phyloP scores from a whole-genome alignment of 2,113 vertebrate species.

The Sinocyclocheilus grahami region DNA sequence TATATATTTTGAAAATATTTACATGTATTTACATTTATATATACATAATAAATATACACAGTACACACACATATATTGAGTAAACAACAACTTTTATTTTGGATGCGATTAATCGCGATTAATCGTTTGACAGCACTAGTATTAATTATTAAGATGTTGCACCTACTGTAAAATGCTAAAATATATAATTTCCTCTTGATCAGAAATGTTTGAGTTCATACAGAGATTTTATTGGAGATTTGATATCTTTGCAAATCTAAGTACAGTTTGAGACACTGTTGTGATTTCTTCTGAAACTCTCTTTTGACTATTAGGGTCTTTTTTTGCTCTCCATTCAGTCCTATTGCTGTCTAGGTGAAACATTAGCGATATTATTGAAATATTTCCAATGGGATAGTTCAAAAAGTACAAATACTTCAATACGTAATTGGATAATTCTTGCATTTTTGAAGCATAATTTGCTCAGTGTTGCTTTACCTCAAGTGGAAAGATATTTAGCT shows the following conservation, averaged over 20 bases:
- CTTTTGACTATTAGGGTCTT: neutral
- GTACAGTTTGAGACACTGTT: neutral
- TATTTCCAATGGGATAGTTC: neutral
- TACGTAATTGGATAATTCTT: neutral
- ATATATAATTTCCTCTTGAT: neutral
- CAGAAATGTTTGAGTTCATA: neutral
- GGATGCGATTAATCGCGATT: too few relatives aligned
- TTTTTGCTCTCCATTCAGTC: neutral
- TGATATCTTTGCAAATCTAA: neutral
- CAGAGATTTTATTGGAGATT: neutral
- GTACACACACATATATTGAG: too few relatives aligned
- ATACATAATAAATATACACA: too few relatives aligned
- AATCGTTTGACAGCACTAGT: too few relatives aligned
- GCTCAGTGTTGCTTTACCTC: conserved; percentile 2
- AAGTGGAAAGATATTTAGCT: neutral
- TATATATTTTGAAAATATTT: too few relatives aligned
- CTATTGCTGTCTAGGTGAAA: neutral
- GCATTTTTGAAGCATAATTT: neutral
- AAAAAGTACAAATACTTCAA: neutral
- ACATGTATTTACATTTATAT: too few relatives aligned
- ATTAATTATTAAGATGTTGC: neutral
- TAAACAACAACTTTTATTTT: too few relatives aligned
- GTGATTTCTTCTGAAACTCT: neutral
- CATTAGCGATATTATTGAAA: neutral
- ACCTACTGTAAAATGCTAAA: neutral